Base-by-base conservation (phyloP, 2,113 vertebrate species). In the Ardeotis arabs region DNA sequence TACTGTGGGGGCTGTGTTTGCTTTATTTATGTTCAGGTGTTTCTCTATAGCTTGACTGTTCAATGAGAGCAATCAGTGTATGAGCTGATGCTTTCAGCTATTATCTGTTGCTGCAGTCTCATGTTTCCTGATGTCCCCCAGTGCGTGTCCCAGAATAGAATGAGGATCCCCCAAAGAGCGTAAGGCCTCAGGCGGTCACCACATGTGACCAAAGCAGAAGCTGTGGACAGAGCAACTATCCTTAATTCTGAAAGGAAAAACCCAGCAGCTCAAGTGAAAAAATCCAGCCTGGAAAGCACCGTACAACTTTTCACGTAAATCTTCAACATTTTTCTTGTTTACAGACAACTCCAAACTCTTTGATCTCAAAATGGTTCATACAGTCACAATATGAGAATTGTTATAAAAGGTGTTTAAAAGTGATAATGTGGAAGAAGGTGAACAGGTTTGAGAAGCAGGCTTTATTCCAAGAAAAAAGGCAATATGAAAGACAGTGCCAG, bases 201-300 rank as follows among this genome's bases (percentile, higher is more conserved):
- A 19, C 90, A 75, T 64, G 73, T 87, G 94, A 93, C 86, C 69
- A 82, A 95, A 96, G 94, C 89, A 92, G 96, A 96, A 96, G 93
- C n/a, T 84, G 83, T 66, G 45, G 39, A 73, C 72, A 86, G 79
- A 82, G 8, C 24, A 89, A 25, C 23, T 60, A 23, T 91, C 59
- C 47, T 31, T 74, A 66, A 55, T 66, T 87, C 15, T 92, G 70
- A 89, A 59, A 92, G 41, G 59, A 90, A 93, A 87, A 80, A 9
- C 78, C 59, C 75, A 90, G 18, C 4, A 87, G 12, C 33, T 83
- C 31, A 70, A 79, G 35, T 56, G n/a, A 77, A 85, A 86, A 95
- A 85, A 31, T 35, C 28, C 60, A 49, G 22, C 22, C 41, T 87
- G 94, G 95, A 95, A 97, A 97, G 45, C 77, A 94, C 80, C 67